Conservation (phyloP, 2,797 vertebrate genomes). For the Tokudaia muenninki region DNA sequence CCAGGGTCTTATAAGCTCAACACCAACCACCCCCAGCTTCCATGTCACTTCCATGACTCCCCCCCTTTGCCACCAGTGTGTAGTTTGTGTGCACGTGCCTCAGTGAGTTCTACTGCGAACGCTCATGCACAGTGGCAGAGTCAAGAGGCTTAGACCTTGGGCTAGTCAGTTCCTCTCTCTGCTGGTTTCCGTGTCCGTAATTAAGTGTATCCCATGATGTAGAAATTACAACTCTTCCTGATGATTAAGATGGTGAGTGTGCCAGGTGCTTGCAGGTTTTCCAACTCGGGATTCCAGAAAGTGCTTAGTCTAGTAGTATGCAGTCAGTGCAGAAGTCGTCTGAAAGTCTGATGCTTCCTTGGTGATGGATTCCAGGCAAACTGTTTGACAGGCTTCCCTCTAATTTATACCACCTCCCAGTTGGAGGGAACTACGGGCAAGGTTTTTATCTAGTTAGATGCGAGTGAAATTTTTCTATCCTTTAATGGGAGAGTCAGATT, state of each 20-base stretch:
- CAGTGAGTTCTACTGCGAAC: neutral
- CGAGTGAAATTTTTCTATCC: neutral
- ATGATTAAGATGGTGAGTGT: neutral
- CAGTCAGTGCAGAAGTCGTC: neutral
- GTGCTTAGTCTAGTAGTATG: neutral
- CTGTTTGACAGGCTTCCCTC: neutral
- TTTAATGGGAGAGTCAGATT: neutral
- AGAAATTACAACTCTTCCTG: neutral
- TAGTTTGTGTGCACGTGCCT: neutral
- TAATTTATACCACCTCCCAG: neutral
- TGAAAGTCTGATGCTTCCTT: neutral
- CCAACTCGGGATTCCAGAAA: neutral
- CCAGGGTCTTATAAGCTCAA: fast-evolving
- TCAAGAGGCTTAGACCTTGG: neutral
- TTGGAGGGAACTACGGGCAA: neutral
- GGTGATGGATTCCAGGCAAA: neutral
- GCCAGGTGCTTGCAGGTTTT: constrained; percentile 1
- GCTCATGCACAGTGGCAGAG: neutral
- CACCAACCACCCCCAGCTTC: too few relatives aligned
- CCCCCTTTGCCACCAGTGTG: neutral
- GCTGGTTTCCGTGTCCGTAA: neutral
- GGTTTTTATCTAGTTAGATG: neutral
- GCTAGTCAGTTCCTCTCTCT: neutral
- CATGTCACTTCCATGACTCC: neutral
- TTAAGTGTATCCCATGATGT: neutral